phyloP scores from a whole-genome alignment of 92 coral and sea anemone genomes.

The Phenganax marumi region DNA sequence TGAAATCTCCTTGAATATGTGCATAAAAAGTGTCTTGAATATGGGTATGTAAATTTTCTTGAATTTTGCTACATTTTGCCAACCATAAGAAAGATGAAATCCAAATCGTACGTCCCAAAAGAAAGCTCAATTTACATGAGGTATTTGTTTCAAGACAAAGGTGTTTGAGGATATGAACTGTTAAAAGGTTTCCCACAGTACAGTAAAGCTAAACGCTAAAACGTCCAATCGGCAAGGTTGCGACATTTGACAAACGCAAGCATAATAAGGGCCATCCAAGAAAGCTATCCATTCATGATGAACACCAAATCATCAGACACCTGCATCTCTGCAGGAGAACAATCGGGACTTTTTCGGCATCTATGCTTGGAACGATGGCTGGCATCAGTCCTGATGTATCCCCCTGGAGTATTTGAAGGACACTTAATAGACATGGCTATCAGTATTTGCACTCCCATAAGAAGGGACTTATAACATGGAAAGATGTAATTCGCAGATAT shows the following conservation, averaged over 20 bases:
- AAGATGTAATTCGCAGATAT: not conserved
- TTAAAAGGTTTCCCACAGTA: not conserved
- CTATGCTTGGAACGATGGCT: not conserved
- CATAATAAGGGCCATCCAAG: constrained; percentile 6
- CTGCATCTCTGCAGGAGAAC: not conserved
- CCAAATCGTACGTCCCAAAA: constrained; percentile 1
- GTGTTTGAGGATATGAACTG: not conserved
- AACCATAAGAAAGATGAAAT: constrained; percentile 21
- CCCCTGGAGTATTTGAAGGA: not conserved
- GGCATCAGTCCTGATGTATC: not conserved
- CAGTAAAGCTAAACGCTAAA: constrained; percentile 21
- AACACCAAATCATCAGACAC: not conserved
- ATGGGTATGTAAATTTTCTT: too few species aligned
- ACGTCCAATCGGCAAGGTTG: not conserved
- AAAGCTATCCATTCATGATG: not conserved
- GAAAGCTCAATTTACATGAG: constrained; percentile 15
- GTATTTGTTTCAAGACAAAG: constrained; percentile 11
- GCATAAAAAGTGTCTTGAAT: too few species aligned
- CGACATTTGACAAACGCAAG: not conserved
- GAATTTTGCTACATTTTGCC: too few species aligned
- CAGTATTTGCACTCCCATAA: not conserved
- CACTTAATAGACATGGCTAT: not conserved
- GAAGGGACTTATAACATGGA: not conserved
- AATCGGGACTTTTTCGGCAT: not conserved
- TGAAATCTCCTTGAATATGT: too few species aligned